Evolutionary conservation across 2,113 vertebrate species (phyloP).

Genomic region (Sturnira hondurensis): DNA sequence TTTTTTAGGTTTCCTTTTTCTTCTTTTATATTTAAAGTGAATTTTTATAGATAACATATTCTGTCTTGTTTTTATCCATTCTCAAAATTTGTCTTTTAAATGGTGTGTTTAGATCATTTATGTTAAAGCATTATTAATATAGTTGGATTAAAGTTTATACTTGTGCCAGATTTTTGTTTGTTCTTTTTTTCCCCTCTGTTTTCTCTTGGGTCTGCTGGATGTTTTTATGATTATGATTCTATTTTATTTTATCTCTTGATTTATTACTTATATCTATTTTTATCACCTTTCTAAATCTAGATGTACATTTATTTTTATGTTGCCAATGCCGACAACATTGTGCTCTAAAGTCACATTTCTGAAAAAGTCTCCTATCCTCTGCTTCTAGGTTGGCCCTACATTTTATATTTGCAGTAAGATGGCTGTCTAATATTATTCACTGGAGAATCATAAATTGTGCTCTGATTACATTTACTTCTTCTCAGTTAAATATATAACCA

Average conservation of each 20-base stretch:
- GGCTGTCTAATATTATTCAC: neutral
- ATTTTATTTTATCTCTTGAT: neutral
- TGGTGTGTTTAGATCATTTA: neutral
- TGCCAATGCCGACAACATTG: neutral
- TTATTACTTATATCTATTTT: neutral
- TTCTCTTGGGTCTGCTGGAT: neutral
- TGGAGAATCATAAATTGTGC: neutral
- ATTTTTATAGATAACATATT: neutral
- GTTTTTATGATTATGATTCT: neutral
- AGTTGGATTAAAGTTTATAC: neutral
- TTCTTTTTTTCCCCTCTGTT: neutral
- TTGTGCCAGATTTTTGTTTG: neutral
- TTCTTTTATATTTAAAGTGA: neutral
- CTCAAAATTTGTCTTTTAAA: neutral
- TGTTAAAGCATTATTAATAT: neutral
- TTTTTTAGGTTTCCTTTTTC: neutral
- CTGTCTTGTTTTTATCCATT: neutral
- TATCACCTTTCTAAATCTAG: neutral
- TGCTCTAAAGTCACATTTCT: neutral
- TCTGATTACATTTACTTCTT: neutral
- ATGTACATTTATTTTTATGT: neutral
- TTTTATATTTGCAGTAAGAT: neutral
- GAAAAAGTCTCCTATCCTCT: neutral
- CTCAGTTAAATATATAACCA: neutral
- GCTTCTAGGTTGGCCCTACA: neutral